Evolutionary conservation across 2,797 vertebrate genomes (phyloP), one percentile per base, ranked within the genome.

Genomic region (Lepus townsendii): DNA sequence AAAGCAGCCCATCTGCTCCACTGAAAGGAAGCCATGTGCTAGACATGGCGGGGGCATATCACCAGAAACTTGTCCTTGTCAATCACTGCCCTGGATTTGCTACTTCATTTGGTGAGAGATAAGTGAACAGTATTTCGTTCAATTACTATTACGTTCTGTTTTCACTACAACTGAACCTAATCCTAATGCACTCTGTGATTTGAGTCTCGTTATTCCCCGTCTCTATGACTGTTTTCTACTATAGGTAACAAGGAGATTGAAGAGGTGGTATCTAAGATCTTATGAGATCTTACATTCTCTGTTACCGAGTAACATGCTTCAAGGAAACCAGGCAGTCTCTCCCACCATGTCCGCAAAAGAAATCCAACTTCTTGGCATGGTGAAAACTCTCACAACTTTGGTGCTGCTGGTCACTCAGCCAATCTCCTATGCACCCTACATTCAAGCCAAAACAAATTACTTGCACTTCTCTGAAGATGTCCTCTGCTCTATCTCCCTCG

Each of bases 201-300:
- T 73, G 12, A 71, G 10, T 30, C 47, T 73, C 92, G 71, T 66
- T 60, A 62, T 26, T 83, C 65, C 26, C 35, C 50, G n/a, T 27
- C 3, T 95, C n/a, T 75, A 54, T 84, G 68, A 38, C 83, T 95
- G 35, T 8, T 77, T 79, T 93, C 68, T 79, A 80, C 72, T 77
- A 69, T 94, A 78, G 38, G 84, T 86, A 96, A 96, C 1, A 52
- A 92, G 85, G 32, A 83, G n/a, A 24, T 60, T 71, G 63, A 35
- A 52, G 27, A 65, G 54, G 62, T 50, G 50, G 57, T 19, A 75
- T 12, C 4, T 32, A 50, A 71, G 57, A 32, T 63, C 38, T 22
- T 79, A 73, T 77, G 16, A 5, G 32, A 24, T 47, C 50, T 42
- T 38, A 66, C 14, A n/a, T 72, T 78, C 60, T 85, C 76, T 69